Evolutionary conservation across 2,797 vertebrate genomes (phyloP).

Genomic region (Sebastes oblongus): DNA sequence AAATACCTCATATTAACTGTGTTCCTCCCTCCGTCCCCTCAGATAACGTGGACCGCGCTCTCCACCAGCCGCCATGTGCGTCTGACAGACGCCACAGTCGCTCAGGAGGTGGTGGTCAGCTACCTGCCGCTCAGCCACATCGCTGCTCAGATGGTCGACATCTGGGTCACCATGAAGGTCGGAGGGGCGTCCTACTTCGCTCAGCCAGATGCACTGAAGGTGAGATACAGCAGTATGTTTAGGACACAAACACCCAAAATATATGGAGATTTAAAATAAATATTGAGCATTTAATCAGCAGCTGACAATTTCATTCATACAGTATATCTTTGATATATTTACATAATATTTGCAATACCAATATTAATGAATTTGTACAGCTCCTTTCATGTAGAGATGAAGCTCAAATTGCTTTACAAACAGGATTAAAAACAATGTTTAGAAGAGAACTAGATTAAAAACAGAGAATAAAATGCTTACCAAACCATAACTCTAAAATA

Average conservation of each 20-base stretch:
- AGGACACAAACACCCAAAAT: not conserved
- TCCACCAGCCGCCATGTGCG: constrained; percentile 54
- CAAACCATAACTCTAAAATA: not conserved
- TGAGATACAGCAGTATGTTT: constrained; percentile 62
- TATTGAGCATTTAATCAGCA: not conserved
- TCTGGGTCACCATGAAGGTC: constrained; percentile 86
- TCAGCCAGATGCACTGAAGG: constrained; percentile 92
- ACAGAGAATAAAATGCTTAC: not conserved
- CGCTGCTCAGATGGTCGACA: constrained; percentile 91
- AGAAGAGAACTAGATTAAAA: not conserved
- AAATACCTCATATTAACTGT: not conserved
- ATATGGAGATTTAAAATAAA: not conserved
- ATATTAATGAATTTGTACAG: not conserved
- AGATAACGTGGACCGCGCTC: constrained; percentile 90
- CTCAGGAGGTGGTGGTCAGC: constrained; percentile 89
- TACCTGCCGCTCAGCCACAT: constrained; percentile 97
- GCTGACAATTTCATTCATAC: not conserved
- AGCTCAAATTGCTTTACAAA: not conserved
- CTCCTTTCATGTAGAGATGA: not conserved
- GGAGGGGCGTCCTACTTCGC: constrained; percentile 88
- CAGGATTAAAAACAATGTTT: not conserved
- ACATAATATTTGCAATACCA: not conserved
- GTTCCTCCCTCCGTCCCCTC: not conserved
- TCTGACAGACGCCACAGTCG: constrained; percentile 45
- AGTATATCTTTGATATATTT: not conserved